Base-by-base conservation (phyloP, 2,888 invertebrate species). In the Polydesmus complanatus region DNA sequence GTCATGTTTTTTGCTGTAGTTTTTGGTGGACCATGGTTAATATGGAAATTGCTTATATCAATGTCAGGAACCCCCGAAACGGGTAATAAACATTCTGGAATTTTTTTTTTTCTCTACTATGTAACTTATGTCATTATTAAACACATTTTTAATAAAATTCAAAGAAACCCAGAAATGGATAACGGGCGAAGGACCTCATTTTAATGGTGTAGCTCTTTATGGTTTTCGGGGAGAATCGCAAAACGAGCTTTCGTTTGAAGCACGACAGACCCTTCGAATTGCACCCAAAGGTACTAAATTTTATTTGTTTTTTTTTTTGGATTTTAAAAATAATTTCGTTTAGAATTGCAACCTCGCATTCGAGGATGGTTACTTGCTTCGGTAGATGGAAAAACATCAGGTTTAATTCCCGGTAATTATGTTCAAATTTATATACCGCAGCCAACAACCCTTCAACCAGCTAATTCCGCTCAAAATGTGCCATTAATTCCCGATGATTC, bases 21-120 rank as follows among this genome's bases (percentile, higher is more conserved):
- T 54, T 80, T 93, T 58, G 88, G 90, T 0, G 92, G 91, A 11
- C 96, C 97, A 0, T 96, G 92, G 78, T 78, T 97, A 54, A 85
- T 94, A 64, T 86, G 88, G 77, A 87, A 84, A 73, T 80, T 93
- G 73, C 74, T 92, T 11, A 47, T 47, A 22, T 55, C 54, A 3
- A 54, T 62, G 2, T 18, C 59, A 2, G 49, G 14, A 8, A 37
- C 37, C 37, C 5, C 8, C 14, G 37, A 37, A 37, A 14, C 5
- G 14, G 14, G 37, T 37, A 37, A 37, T 37, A 14, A n/a, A n/a
- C n/a, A n/a, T n/a, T n/a, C n/a, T n/a, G n/a, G n/a, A n/a, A n/a
- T n/a, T n/a, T n/a, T n/a, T n/a, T n/a, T n/a, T n/a, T n/a, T n/a
- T n/a, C n/a, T n/a, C n/a, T n/a, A n/a, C n/a, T n/a, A 23, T 48